These are phyloP conservation scores for Isotomurus palustris DNA, from an alignment of 2,888 invertebrate species.

Conservation along the genomic window DNA sequence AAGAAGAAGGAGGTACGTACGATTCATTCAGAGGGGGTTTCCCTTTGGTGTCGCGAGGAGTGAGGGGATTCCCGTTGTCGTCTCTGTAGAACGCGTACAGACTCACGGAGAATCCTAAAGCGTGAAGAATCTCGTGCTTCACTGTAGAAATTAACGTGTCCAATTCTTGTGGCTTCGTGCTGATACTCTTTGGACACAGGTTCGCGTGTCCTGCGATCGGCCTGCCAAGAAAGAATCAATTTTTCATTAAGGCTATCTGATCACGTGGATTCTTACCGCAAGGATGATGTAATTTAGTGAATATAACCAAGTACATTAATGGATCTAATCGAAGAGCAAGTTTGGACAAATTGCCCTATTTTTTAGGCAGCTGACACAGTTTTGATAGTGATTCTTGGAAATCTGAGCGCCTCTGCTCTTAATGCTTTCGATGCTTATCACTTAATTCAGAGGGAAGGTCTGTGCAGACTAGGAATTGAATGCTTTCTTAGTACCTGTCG, in stretches of 20 bases:
- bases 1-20: conserved; percentile 55
- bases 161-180: conserved; percentile 82
- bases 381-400: no score
- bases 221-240: conserved; percentile 54
- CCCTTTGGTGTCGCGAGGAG: conserved; percentile 75
- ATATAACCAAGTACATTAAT: no score
- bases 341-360: no score
- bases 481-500: conserved; percentile 78
- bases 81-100: conserved; percentile 95
- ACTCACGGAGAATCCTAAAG: conserved; percentile 93
- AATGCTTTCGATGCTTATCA: no score
- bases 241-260: background rate
- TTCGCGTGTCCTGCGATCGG: conserved; percentile 99
- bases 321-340: no score
- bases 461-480: no score
- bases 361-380: no score
- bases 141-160: conserved; percentile 90
- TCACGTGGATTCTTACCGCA: no score
- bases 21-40: conserved; percentile 83
- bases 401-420: no score
- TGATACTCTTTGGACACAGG: conserved; percentile 90
- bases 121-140: conserved; percentile 97
- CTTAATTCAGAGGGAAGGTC: no score
- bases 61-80: conserved; percentile 79
- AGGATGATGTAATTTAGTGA: no score